Conservation (phyloP, 2,888 invertebrate species). For the Platycheirus rosarum region DNA sequence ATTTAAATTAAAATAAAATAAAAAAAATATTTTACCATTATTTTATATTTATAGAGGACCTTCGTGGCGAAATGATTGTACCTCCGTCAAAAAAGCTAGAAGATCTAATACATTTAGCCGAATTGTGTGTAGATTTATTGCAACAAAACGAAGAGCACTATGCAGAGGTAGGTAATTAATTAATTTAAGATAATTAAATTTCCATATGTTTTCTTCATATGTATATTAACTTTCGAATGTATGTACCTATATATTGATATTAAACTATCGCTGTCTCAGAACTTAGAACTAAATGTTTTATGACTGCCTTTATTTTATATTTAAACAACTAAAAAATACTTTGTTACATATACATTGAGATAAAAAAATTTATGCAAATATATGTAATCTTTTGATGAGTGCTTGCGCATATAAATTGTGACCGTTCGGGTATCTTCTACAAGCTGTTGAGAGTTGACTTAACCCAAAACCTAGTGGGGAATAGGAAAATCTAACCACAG, state of each 20-base stretch:
- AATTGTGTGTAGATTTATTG: constrained; percentile 98
- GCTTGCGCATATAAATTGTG: too few species aligned
- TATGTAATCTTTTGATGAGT: too few species aligned
- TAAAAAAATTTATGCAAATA: too few species aligned
- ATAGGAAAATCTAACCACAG: too few species aligned
- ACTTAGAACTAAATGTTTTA: constrained; percentile 49
- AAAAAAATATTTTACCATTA: not conserved
- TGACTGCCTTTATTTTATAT: constrained; percentile 16
- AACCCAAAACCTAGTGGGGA: too few species aligned
- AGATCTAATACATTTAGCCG: constrained; percentile 97
- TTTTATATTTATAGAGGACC: constrained; percentile 85
- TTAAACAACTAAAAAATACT: too few species aligned
- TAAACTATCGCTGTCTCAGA: constrained; percentile 41
- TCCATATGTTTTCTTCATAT: constrained; percentile 20
- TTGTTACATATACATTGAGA: too few species aligned
- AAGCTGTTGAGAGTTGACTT: too few species aligned
- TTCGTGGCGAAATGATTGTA: constrained; percentile 90
- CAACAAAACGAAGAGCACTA: constrained; percentile 99
- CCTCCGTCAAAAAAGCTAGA: constrained; percentile 95
- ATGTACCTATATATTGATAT: constrained; percentile 9
- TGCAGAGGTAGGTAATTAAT: constrained; percentile 92
- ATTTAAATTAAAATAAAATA: too few species aligned
- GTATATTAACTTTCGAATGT: too few species aligned
- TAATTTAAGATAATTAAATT: not conserved
- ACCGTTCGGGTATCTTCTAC: too few species aligned